Conservation (phyloP, 53 echinoderm and acorn worm species). For the Patiria pectinifera region DNA sequence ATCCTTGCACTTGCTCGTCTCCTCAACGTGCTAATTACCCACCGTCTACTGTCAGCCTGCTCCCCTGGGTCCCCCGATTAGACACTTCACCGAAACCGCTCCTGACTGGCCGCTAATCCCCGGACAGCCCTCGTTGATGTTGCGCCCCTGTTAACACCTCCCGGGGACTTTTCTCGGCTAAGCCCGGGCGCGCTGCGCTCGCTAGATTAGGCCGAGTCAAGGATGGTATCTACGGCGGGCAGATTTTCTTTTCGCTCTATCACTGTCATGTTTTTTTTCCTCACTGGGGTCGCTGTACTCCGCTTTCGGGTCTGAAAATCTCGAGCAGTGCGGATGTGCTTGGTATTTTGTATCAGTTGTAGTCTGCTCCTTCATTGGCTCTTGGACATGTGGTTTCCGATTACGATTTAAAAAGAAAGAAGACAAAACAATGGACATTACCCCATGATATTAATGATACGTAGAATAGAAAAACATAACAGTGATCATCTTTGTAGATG, state of each 20-base stretch:
- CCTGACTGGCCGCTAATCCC: conserved; percentile 46
- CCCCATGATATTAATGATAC: too few relatives aligned
- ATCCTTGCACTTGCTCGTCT: conserved; percentile 22
- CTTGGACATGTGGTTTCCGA: too few relatives aligned
- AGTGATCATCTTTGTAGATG: too few relatives aligned
- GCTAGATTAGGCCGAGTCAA: conserved; percentile 42
- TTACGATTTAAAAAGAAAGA: too few relatives aligned
- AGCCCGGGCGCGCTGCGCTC: not conserved
- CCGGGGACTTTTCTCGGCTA: not conserved
- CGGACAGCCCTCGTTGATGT: conserved; percentile 23
- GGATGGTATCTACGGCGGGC: conserved; percentile 1
- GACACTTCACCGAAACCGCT: conserved; percentile 48
- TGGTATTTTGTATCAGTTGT: too few relatives aligned
- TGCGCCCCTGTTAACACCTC: conserved; percentile 48
- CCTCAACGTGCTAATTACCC: conserved; percentile 42
- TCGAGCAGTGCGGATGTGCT: not conserved
- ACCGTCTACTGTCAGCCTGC: conserved; percentile 8
- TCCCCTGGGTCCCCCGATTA: conserved; percentile 55
- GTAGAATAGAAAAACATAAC: too few relatives aligned
- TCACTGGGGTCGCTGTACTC: conserved; percentile 8
- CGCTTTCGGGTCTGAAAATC: not conserved
- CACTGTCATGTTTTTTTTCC: not conserved
- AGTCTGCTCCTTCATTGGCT: too few relatives aligned
- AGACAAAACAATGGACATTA: too few relatives aligned
- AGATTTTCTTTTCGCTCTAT: not conserved